Evolutionary conservation across 2,797 vertebrate species (phyloP).

Genomic region (Nyctalus aviator): DNA sequence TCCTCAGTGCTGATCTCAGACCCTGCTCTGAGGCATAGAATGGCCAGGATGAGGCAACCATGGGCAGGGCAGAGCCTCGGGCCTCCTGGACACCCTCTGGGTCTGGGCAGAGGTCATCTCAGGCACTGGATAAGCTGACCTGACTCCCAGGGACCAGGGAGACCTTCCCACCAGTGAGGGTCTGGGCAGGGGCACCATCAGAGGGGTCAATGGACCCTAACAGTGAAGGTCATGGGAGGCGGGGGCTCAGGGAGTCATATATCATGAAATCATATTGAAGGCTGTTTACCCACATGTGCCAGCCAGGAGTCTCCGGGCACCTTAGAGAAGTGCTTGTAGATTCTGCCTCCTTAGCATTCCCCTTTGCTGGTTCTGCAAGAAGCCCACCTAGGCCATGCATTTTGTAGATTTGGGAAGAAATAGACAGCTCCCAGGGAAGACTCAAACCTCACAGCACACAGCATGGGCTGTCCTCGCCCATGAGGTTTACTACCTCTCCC

Average conservation of each 20-base stretch:
- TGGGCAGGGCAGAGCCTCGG: neutral
- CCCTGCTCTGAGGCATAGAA: neutral
- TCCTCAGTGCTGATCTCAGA: neutral
- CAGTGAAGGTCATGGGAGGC: neutral
- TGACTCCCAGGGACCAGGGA: neutral
- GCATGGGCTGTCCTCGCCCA: fast-evolving
- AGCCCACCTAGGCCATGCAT: fast-evolving
- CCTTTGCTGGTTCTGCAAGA: neutral
- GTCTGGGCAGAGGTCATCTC: neutral
- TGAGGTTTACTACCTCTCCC: neutral
- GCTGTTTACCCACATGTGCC: neutral
- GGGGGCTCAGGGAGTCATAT: neutral
- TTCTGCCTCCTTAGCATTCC: fast-evolving
- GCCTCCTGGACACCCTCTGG: neutral
- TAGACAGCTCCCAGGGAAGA: neutral
- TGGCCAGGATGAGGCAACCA: neutral
- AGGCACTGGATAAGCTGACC: neutral
- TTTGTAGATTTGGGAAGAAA: neutral
- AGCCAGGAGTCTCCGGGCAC: neutral
- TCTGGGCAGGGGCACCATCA: neutral
- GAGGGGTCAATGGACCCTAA: neutral
- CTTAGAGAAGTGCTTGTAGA: neutral
- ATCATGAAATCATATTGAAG: neutral
- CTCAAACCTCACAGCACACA: neutral
- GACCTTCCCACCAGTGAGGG: neutral